phyloP scores from a whole-genome alignment of 2,888 invertebrate genomes.

The Chrysotoxum bicinctum region DNA sequence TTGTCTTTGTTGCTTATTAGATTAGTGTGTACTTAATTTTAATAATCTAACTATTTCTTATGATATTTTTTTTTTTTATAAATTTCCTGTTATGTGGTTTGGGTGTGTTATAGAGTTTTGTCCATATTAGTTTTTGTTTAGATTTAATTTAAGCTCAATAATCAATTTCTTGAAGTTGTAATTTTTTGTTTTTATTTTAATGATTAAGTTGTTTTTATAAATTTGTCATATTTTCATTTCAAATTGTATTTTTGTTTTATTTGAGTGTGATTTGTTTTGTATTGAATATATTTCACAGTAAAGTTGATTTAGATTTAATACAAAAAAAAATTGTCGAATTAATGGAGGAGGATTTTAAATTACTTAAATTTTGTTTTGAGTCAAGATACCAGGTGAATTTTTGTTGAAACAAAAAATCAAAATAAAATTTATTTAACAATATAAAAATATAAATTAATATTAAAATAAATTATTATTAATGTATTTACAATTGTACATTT shows the following conservation, averaged over 20 bases:
- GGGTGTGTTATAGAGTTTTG: conserved; percentile 31
- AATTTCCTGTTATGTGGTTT: conserved; percentile 37
- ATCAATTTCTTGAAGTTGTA: conserved; percentile 28
- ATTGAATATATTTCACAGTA: conserved; percentile 26
- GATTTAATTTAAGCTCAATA: conserved; percentile 66
- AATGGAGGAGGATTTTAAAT: conserved; percentile 36
- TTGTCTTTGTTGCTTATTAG: conserved; percentile 57
- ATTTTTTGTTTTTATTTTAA: conserved; percentile 16
- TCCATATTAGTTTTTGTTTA: conserved; percentile 20
- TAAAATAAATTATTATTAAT: conserved; percentile 9
- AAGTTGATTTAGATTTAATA: conserved; percentile 14
- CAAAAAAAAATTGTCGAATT: conserved; percentile 21
- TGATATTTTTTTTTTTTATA: conserved; percentile 24
- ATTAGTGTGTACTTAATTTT: conserved; percentile 50
- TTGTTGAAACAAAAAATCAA: conserved; percentile 40
- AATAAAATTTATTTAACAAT: conserved; percentile 37
- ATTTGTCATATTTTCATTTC: neutral
- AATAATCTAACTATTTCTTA: conserved; percentile 57
- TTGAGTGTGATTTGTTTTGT: conserved; percentile 31
- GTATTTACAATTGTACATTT: conserved; percentile 62
- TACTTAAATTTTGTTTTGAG: conserved; percentile 63
- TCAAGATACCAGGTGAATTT: conserved; percentile 74
- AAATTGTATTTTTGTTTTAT: conserved; percentile 29
- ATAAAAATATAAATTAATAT: conserved; percentile 65
- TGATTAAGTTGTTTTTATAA: conserved; percentile 46